A percentile compares a stretch with the other conserved stretches of the same genome.
Evolutionary conservation across 2,797 vertebrate species (phyloP).

Genomic region (Falco concolor): DNA sequence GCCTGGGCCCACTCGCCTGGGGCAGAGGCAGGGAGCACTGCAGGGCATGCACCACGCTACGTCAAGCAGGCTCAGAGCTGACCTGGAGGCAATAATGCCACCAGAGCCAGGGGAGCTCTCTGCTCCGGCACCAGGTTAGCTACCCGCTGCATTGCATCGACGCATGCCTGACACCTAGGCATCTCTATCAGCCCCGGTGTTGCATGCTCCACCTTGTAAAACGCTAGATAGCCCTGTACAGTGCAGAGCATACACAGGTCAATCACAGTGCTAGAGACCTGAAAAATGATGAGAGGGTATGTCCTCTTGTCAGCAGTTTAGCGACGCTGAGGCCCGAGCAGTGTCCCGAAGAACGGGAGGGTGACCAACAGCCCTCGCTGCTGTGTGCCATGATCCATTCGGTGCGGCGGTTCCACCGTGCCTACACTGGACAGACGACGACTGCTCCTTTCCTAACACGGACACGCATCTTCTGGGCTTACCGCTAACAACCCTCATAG

Average conservation of each 20-base stretch:
- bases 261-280: background rate
- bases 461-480: background rate
- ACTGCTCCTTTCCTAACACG: background rate
- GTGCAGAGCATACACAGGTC: background rate
- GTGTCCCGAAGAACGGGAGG: background rate
- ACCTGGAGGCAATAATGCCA: background rate
- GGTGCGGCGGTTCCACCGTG: background rate
- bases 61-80: background rate
- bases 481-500: background rate
- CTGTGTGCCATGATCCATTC: accelerated
- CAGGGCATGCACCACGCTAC: background rate
- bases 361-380: background rate
- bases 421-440: background rate
- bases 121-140: background rate
- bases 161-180: background rate
- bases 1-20: accelerated
- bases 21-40: background rate
- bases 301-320: background rate
- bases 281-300: background rate
- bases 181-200: background rate
- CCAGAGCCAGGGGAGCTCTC: background rate
- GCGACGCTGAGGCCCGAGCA: background rate
- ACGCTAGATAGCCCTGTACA: background rate
- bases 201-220: background rate
- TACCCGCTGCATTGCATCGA: accelerated